Conservation (phyloP, 2,113 vertebrate species). For the Eptesicus fuscus region DNA sequence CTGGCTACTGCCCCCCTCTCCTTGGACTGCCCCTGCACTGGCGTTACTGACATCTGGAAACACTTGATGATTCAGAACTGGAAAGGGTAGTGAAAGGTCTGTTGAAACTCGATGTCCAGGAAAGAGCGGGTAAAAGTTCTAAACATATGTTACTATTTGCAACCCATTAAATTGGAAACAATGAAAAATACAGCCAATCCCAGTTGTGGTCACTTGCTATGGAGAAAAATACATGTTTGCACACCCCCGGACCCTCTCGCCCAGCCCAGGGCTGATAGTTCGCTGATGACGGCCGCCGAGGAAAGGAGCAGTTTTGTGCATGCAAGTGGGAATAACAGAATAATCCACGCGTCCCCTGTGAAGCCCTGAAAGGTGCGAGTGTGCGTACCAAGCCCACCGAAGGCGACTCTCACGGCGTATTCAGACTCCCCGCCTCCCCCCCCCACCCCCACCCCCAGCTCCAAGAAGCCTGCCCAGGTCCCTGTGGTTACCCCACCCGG, state of each 20-base stretch:
- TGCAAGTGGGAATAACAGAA: neutral
- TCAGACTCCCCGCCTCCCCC: neutral
- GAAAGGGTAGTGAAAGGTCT: neutral
- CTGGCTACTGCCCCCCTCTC: neutral
- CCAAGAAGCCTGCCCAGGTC: neutral
- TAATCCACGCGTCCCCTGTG: neutral
- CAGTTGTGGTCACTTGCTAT: neutral
- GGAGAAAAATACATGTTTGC: neutral
- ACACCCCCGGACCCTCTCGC: neutral
- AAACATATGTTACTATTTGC: neutral
- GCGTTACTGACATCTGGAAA: neutral
- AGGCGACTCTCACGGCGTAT: neutral
- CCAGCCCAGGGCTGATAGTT: neutral
- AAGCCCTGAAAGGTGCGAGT: neutral
- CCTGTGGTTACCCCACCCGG: accelerated
- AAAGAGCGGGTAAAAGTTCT: neutral
- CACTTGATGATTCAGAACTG: neutral
- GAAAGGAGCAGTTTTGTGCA: neutral
- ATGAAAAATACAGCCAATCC: neutral
- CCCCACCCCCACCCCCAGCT: neutral
- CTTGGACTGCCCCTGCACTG: neutral
- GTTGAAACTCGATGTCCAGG: neutral
- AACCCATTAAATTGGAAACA: neutral
- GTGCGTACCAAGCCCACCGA: neutral
- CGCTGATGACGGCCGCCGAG: neutral